phyloP scores from a whole-genome alignment of 2,888 invertebrate species.

The Neuroscelio doddi region DNA sequence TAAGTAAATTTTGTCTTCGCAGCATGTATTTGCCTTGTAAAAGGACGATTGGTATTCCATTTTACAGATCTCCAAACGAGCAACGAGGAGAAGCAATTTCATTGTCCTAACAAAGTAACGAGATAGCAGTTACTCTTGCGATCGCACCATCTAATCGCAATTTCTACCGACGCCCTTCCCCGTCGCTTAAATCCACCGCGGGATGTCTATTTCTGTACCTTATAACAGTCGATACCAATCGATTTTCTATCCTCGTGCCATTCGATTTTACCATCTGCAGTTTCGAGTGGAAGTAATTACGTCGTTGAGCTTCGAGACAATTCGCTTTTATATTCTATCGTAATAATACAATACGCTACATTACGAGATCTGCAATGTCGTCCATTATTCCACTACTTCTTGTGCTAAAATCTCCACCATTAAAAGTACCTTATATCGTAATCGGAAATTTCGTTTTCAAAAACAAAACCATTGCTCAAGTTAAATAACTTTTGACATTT shows the following conservation, averaged over 20 bases:
- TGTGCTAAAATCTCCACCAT: not conserved
- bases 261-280: conserved; percentile 8
- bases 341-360: conserved; percentile 7
- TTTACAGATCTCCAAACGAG: conserved; percentile 2
- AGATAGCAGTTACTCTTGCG: conserved; percentile 11
- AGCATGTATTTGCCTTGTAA: conserved; percentile 1
- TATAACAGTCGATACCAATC: conserved; percentile 9
- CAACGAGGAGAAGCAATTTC: conserved; percentile 13
- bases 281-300: conserved; percentile 8
- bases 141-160: conserved; percentile 16
- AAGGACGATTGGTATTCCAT: conserved; percentile 1
- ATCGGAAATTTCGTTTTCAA: not conserved
- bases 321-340: conserved; percentile 10
- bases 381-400: not conserved
- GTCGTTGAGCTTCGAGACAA: conserved; percentile 5
- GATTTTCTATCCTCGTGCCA: not conserved
- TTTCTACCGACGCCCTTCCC: not conserved
- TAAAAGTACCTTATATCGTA: not conserved
- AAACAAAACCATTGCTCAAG: too few relatives aligned
- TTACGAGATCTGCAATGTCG: conserved; percentile 1
- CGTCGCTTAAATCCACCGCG: conserved; percentile 4
- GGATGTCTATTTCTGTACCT: not conserved
- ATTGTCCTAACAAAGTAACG: conserved; percentile 18
- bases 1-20: not conserved
- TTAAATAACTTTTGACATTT: too few relatives aligned